Percentiles rank a stretch among this genome's conserved stretches.
These are phyloP conservation scores for Scaeva pyrastri DNA, from an alignment of 2,888 invertebrate genomes.

Conservation along the genomic window DNA sequence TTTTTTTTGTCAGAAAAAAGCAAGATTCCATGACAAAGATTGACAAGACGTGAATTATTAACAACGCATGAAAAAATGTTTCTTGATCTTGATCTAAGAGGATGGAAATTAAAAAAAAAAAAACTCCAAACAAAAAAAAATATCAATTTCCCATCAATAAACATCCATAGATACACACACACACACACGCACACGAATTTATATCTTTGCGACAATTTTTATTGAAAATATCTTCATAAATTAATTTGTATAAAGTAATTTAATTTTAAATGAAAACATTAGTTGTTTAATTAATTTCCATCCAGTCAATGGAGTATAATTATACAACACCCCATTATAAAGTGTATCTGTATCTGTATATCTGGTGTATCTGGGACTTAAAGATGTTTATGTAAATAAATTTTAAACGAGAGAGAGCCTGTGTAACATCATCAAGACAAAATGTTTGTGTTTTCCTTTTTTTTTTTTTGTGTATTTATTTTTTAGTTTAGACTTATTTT, in stretches of 20 bases:
- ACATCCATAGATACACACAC: no score
- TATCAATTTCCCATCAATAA: conserved; percentile 58
- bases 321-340: background rate
- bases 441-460: background rate
- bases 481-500: no score
- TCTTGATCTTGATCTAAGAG: conserved; percentile 45
- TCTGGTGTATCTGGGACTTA: background rate
- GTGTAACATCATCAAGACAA: conserved; percentile 35
- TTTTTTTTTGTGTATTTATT: no score
- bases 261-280: conserved; percentile 48
- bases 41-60: conserved; percentile 69
- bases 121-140: conserved; percentile 15
- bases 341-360: background rate
- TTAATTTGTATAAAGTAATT: conserved; percentile 35
- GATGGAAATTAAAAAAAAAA: conserved; percentile 1
- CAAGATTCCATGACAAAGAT: conserved; percentile 71
- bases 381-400: conserved; percentile 31
- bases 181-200: conserved; percentile 2
- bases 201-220: conserved; percentile 4
- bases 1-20: background rate
- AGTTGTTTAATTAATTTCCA: conserved; percentile 44
- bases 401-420: background rate
- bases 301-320: background rate
- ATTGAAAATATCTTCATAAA: conserved; percentile 40
- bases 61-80: conserved; percentile 28